Evolutionary conservation across 2,888 invertebrate species (phyloP).

Genomic region (Laothoe populi): DNA sequence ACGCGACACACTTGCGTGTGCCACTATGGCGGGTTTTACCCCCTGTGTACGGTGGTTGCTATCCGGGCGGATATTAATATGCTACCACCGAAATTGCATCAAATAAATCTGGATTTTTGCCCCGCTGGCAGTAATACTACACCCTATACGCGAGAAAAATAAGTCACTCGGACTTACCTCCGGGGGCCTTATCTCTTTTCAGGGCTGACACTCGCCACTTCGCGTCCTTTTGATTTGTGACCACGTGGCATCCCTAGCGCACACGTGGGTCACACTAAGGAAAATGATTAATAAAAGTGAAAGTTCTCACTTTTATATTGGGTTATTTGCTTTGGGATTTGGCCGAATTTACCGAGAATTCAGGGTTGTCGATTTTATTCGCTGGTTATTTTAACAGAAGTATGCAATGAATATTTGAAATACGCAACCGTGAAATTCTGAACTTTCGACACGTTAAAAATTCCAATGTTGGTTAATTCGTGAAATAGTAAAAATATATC

Average conservation of each 20-base stretch:
- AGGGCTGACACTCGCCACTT: slow-evolving; percentile 56
- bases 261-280: slow-evolving; percentile 33
- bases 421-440: no score
- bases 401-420: no score
- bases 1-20: no score
- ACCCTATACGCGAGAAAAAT: slow-evolving; percentile 56
- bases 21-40: no score
- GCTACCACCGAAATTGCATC: not conserved
- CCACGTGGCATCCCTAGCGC: slow-evolving; percentile 33
- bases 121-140: slow-evolving; percentile 37
- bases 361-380: slow-evolving; percentile 9
- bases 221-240: slow-evolving; percentile 64
- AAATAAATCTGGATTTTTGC: not conserved
- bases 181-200: slow-evolving; percentile 58
- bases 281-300: slow-evolving; percentile 31
- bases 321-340: slow-evolving; percentile 22
- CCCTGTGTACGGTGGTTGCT: no score
- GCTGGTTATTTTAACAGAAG: no score
- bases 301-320: slow-evolving; percentile 27
- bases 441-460: no score
- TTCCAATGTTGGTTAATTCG: no score
- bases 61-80: no score
- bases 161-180: slow-evolving; percentile 55
- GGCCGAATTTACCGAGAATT: not conserved
- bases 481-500: no score